A percentile compares a stretch with the other conserved stretches of the same genome.
Conservation (phyloP, 2,888 invertebrate genomes). For the Synanthedon tipuliformis region DNA sequence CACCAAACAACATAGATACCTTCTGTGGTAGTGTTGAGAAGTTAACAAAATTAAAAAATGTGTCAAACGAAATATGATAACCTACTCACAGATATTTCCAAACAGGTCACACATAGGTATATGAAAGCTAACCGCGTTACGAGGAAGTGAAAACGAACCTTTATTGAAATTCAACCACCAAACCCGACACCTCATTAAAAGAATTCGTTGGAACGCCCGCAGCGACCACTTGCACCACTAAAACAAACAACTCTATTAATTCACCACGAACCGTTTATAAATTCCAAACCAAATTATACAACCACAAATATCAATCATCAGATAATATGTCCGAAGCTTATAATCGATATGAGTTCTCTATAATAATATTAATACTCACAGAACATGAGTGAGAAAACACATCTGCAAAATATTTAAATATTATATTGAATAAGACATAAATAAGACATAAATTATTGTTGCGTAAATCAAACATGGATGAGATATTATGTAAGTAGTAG, state of each 20-base stretch:
- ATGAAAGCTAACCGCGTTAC: background rate
- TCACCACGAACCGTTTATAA: conserved; percentile 31
- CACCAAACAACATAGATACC: no score
- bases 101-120: background rate
- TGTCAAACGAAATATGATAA: no score
- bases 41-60: no score
- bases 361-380: no score
- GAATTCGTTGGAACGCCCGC: conserved; percentile 44
- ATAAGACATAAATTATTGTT: no score
- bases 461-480: no score
- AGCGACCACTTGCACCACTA: conserved; percentile 29
- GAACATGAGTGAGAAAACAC: no score
- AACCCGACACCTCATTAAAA: conserved; percentile 54
- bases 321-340: conserved; percentile 26
- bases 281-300: conserved; percentile 33
- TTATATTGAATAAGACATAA: no score
- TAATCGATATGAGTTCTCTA: conserved; percentile 32
- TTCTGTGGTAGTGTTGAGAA: no score
- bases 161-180: conserved; percentile 32
- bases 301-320: conserved; percentile 52
- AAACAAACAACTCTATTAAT: conserved; percentile 67
- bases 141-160: conserved; percentile 18
- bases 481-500: no score
- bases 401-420: no score
- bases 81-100: no score